Base-by-base conservation (phyloP, 2,113 vertebrate species). In the Elachura formosa region DNA sequence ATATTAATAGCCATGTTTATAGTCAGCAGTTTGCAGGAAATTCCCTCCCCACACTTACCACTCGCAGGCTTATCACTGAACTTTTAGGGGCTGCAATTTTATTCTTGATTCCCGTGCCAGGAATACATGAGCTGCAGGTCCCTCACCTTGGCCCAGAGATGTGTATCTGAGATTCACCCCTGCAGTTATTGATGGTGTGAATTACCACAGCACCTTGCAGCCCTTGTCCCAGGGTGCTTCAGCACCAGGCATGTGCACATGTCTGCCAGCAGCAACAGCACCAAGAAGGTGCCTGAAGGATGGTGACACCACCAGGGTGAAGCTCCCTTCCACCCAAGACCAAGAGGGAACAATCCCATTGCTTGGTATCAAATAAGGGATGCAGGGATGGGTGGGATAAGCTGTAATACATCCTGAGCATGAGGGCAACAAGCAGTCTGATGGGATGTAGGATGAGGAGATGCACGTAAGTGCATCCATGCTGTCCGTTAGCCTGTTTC, bases 381-480 rank as follows among this genome's bases (percentile, higher is more conserved):
- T 34, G 16, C 18, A 21, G 17, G 56, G 34, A 26, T 11, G 2
- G 26, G 25, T 80, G 36, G 38, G 10, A 66, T 38, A 54, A 86
- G 33, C 46, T 51, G 34, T 0, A 5, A 12, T 0, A 4, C 38
- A 24, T 18, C 29, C 11, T 38, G 74, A 62, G 61, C 67, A 34
- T 26, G n/a, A 79, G 64, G 56, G n/a, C 43, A 63, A 17, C 0
- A 0, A 62, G 36, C 28, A 3, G 20, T 3, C 28, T 56, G 22
- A 40, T 24, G 55, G 46, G 69, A 81, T 31, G 34, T 17, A 51
- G 31, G 10, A 8, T n/a, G 23, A 74, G 45, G 43, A 55, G 8
- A 46, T 1, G 15, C 0, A 55, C 12, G n/a, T 0, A 2, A 40
- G 12, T 0, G 1, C 16, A 76, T 17, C 43, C 55, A 6, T 3